Evolutionary conservation across 1,140 invertebrate species (phyloP), one percentile per base, ranked within the genome.

Genomic region (Nephila pilipes): DNA sequence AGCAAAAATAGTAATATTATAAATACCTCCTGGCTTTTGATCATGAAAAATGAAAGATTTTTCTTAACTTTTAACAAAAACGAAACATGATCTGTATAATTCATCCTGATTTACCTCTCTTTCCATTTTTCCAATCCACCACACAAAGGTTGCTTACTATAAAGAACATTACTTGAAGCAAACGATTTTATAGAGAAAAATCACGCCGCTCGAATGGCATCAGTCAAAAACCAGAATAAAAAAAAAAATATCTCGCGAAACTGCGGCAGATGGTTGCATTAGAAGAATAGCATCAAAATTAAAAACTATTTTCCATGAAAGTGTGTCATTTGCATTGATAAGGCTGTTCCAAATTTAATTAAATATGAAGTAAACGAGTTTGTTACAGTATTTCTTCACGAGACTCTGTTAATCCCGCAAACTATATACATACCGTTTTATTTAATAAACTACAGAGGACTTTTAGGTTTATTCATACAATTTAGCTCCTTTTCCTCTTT

Each of bases 291-390:
- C 12, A 3, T 32, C 32, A 25, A 75, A 18, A 75, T 75, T 75
- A 75, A 75, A 75, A 75, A 36, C 69, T 29, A 75, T 75, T 25
- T 36, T 75, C 16, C 69, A 32, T 16, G 16, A 32, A 75, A 75
- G 81, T 55, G 46, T 83, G 46, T 55, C 81, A 83, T 83, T 55
- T 83, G 16, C 81, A 83, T 83, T 83, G 81, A 83, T 57, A 54
- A 57, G 54, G 81, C 10, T 57, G 46, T 22, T 55, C 46, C 22
- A 25, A 57, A 83, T 83, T 83, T 83, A 83, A 83, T 83, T 83
- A 83, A 83, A 83, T 83, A 46, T 8, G 6, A 5, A 57, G 38
- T 83, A 10, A 46, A 29, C n/a, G 10, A 83, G 38, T 25, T 22
- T 20, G 18, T 22, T 32, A 55, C 22, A 25, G n/a, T 55, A 36